phyloP scores from a whole-genome alignment of 2,797 vertebrate genomes.

The Tympanoctomys barrerae region DNA sequence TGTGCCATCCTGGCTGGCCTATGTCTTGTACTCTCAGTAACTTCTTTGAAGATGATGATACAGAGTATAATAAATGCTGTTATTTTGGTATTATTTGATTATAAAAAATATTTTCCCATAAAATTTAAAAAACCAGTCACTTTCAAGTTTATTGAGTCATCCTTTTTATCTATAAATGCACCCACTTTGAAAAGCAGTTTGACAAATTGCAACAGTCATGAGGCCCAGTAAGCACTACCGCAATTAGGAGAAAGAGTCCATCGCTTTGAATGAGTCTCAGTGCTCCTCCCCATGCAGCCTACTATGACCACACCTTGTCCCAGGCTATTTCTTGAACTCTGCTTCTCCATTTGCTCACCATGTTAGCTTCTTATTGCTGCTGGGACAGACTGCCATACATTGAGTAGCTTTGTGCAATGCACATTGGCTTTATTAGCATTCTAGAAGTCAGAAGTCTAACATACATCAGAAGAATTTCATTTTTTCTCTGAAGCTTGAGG shows the following conservation, averaged over 20 bases:
- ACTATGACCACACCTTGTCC: fast-evolving
- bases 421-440: background rate
- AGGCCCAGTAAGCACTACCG: background rate
- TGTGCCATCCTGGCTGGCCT: background rate
- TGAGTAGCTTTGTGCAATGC: background rate
- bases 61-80: background rate
- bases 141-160: background rate
- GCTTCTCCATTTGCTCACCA: background rate
- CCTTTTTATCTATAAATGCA: background rate
- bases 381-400: background rate
- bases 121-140: background rate
- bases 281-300: background rate
- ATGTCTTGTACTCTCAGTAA: background rate
- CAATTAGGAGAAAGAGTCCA: background rate
- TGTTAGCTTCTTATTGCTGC: background rate
- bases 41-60: background rate
- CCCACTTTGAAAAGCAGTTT: background rate
- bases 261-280: background rate
- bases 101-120: background rate
- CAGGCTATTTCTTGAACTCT: background rate
- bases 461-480: no score
- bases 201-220: background rate
- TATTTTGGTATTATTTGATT: background rate
- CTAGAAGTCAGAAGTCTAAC: background rate
- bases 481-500: background rate